Evolutionary conservation across 2,797 vertebrate species (phyloP), one percentile per base, ranked within the genome.

Genomic region (Heterohyrax brucei): DNA sequence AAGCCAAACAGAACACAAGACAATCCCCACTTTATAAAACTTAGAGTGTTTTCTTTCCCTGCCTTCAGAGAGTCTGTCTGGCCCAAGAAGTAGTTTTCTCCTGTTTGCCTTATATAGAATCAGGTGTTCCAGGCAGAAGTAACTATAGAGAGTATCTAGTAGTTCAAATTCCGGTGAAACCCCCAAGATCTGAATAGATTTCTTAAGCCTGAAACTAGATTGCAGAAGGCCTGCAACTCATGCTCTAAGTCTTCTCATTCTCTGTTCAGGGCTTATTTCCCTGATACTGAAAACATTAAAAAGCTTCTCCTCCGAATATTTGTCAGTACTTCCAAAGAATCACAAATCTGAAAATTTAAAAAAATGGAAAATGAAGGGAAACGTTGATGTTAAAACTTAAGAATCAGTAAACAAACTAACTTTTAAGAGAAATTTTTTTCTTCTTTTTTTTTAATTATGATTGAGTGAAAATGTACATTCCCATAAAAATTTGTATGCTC

Each of bases 41-140:
- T 87, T 56, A 8, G 13, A 89, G 44, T 8, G 6, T 68, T 94
- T 82, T 91, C 68, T 85, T 72, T 89, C 56, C 87, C 81, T 95
- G 59, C n/a, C 84, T 96, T 87, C 70, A 72, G 81, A 91, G 33
- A 44, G 46, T 83, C 81, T 96, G 10, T 80, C 87, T 92, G 39
- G 39, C 39, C 39, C 39, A 85, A 86, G 73, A 88, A 61, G 64
- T 59, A 72, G 70, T 28, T 75, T 90, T 95, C 12, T 76, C 75
- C 61, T 68, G 21, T 50, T 33, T 80, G n/a, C 12, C 24, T 90
- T 95, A 70, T 24, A 56, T n/a, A 68, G 30, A 83, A 94, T 50
- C 53, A 91, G 86, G 85, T 82, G 14, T 72, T 39, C 39, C 1
- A 79, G 39, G 14, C 16, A 56, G 87, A 92, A 61, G 61, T 84